Percentiles rank a stretch among this genome's conserved stretches.
These are phyloP conservation scores for Campoletis sonorensis DNA, from an alignment of 1,140 invertebrate species.

Conservation along the genomic window DNA sequence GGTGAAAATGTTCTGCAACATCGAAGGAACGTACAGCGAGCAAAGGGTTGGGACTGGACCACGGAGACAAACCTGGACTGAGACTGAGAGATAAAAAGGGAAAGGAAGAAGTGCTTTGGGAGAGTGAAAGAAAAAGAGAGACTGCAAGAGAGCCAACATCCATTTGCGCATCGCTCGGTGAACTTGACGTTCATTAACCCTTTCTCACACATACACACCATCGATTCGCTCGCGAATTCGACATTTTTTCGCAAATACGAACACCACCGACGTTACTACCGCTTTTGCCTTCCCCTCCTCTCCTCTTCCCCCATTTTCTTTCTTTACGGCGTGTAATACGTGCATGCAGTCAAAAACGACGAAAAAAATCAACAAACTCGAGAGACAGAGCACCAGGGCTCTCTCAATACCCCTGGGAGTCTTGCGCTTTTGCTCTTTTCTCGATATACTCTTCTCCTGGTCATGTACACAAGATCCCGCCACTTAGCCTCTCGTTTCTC, in stretches of 20 bases:
- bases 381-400: background rate
- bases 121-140: background rate
- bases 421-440: background rate
- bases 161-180: constrained; percentile 54
- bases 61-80: constrained; percentile 12
- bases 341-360: constrained; percentile 2
- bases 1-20: constrained; percentile 11
- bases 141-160: constrained; percentile 42
- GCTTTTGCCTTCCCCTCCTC: constrained; percentile 41
- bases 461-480: constrained; percentile 5
- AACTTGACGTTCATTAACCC: constrained; percentile 47
- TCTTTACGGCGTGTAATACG: constrained; percentile 11
- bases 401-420: background rate
- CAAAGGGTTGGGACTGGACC: background rate
- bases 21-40: constrained; percentile 9
- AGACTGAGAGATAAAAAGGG: background rate
- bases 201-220: constrained; percentile 44
- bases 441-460: background rate
- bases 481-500: constrained; percentile 10
- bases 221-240: constrained; percentile 55
- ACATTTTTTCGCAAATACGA: constrained; percentile 17
- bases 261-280: background rate
- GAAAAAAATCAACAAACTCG: background rate
- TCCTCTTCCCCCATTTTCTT: constrained; percentile 22
- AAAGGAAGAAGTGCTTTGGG: background rate